phyloP scores from a whole-genome alignment of 2,888 invertebrate genomes.

The Dynastes maya region DNA sequence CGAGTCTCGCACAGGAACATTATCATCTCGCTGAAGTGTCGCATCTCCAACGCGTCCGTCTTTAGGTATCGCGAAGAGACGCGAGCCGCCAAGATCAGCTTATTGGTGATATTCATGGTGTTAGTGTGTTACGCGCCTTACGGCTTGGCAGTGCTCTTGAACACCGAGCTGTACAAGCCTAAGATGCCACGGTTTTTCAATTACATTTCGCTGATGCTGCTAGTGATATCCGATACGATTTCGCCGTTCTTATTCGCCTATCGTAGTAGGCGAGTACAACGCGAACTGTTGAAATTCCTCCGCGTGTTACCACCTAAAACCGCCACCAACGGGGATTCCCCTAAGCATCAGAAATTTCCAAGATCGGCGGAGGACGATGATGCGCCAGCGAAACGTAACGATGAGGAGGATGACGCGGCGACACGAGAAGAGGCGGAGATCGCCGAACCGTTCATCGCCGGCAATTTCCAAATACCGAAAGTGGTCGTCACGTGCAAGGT shows the following conservation, averaged over 20 bases:
- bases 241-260: constrained; percentile 86
- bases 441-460: constrained; percentile 47
- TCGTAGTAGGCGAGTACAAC: constrained; percentile 79
- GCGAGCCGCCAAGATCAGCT: constrained; percentile 89
- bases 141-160: constrained; percentile 65
- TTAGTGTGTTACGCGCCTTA: constrained; percentile 73
- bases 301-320: constrained; percentile 59
- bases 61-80: constrained; percentile 92
- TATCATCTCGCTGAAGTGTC: constrained; percentile 83
- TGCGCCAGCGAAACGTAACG: background rate
- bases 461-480: constrained; percentile 60
- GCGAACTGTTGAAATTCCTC: constrained; percentile 73
- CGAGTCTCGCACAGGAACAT: constrained; percentile 69
- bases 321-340: background rate
- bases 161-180: constrained; percentile 59
- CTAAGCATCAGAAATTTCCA: constrained; percentile 14
- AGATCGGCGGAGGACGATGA: background rate
- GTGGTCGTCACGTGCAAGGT: constrained; percentile 66
- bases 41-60: constrained; percentile 88
- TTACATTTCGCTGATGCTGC: constrained; percentile 74
- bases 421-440: constrained; percentile 32
- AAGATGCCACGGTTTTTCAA: constrained; percentile 66
- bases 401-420: background rate
- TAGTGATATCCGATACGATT: constrained; percentile 76
- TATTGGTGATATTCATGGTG: constrained; percentile 82